These are phyloP conservation scores for Drosophila gunungcola DNA, from an alignment of 1,140 invertebrate genomes.

Conservation along the genomic window DNA sequence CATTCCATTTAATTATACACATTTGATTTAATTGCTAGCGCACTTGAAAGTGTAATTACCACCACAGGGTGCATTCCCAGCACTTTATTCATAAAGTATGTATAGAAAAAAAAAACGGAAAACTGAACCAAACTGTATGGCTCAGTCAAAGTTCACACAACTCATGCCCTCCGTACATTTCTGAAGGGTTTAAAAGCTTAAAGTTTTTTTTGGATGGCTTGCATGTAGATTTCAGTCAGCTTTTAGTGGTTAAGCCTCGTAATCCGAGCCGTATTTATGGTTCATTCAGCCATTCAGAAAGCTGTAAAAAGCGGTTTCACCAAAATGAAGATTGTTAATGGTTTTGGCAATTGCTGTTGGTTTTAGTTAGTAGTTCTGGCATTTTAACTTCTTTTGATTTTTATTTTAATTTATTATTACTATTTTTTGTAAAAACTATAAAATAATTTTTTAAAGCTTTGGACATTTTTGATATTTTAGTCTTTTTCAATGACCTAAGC, in stretches of 20 bases:
- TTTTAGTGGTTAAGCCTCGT: slow-evolving; percentile 20
- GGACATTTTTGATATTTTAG: no score
- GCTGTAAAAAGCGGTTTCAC: slow-evolving; percentile 14
- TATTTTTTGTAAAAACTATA: no score
- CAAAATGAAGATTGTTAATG: slow-evolving; percentile 14
- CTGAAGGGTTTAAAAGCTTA: slow-evolving; percentile 12
- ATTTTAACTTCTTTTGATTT: not conserved
- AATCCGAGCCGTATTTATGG: slow-evolving; percentile 43
- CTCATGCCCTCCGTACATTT: not conserved
- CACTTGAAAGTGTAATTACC: slow-evolving; percentile 45
- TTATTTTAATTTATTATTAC: no score
- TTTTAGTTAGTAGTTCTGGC: no score
- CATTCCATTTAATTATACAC: slow-evolving; percentile 33
- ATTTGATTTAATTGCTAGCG: slow-evolving; percentile 47
- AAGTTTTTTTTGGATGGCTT: slow-evolving; percentile 8
- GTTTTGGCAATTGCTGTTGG: not conserved
- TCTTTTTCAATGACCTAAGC: no score
- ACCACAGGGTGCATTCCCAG: slow-evolving; percentile 1
- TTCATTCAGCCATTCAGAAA: slow-evolving; percentile 10
- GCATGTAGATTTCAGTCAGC: slow-evolving; percentile 20
- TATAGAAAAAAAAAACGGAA: not conserved
- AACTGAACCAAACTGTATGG: slow-evolving; percentile 8
- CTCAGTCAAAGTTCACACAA: slow-evolving; percentile 27
- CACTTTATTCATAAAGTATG: slow-evolving; percentile 16
- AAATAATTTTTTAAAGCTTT: no score